Evolutionary conservation across 2,113 vertebrate species (phyloP), one percentile per base, ranked within the genome.

Genomic region (Pyxicephalus adspersus): DNA sequence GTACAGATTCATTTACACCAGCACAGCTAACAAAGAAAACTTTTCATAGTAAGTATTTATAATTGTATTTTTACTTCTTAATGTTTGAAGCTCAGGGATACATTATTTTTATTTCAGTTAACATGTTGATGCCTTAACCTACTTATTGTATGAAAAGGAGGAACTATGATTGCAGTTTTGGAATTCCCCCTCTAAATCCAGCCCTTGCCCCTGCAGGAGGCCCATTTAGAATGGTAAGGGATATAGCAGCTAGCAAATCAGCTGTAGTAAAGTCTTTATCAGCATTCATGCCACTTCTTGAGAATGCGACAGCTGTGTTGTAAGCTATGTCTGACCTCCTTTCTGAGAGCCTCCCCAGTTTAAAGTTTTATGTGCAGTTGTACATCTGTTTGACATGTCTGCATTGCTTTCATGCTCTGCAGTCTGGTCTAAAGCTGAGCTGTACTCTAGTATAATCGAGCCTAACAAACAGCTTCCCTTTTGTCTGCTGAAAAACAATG

Each of bases 311-410:
- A 84, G 8, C 61, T 66, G 17, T 25, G 23, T 18, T 54, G 5
- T 83, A 75, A 23, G 25, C 78, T 23, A 52, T 26, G 51, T 61
- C 51, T 85, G 57, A 84, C 38, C 52, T 76, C 76, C 77, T 85
- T 74, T 83, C n/a, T 34, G 13, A 31, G 25, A 8, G 72, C 13
- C 45, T 84, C 77, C 34, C 0, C 9, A 50, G 17, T 34, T 60
- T 77, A 81, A 64, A 22, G 0, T 74, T 85, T 84, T 38, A 83
- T 83, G 45, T 85, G 23, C n/a, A 76, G 0, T 31, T 31, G 2
- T 73, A 84, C 81, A 2, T 31, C 22, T 15, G 17, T 76, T 80
- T 38, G 31, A 2, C 15, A 81, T 80, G 20, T 70, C 51, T 85
- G 25, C 68, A 28, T 38, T 31, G 17, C 0, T 83, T 87, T 85